Base-by-base conservation (phyloP, 37 sponge, comb jelly and placozoan genomes). In the Aplysina aerophoba region DNA sequence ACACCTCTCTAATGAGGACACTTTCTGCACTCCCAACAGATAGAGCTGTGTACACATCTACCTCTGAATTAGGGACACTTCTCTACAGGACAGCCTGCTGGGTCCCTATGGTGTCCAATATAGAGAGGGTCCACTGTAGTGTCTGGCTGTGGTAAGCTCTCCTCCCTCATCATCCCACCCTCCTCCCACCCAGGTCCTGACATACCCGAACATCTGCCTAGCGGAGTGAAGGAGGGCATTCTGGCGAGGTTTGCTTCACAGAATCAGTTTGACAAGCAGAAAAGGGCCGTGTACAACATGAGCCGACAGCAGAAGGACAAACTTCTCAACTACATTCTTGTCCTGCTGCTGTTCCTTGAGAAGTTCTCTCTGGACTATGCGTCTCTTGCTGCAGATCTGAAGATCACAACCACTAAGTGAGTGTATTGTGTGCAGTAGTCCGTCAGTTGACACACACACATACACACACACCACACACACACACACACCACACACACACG, bases 291-390 rank as follows among this genome's bases (percentile, higher is more conserved):
- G 50, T 53, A 40, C 41, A 24, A 15, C 4, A 75, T 75, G 78
- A 50, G 41, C 17, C 37, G 38, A 1, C 78, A 36, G 53, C 78
- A 75, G 54, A 75, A 50, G 25, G 78, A 75, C 78, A 31, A 24
- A 2, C 54, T 75, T 3, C 78, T 75, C 2, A 75, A 75, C 54
- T 75, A 75, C 25, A 40, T 75, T 11, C 78, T 75, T 12, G 53
- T 36, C 6, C 25, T 75, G 31, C n/a, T 75, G 25, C 25, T 75
- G 13, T 39, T 75, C 24, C 16, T 75, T 17, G 44, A 50, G 21
- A 50, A 41, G 53, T 75, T 53, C 25, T 53, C 78, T 24, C 40
- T 75, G 21, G 44, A 31, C n/a, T 75, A 50, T 25, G 19, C 53
- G 3, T 14, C 54, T 11, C 37, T 75, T 24, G 54, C 54, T 40